Percentiles rank a stretch among this genome's conserved stretches.
Conservation (phyloP, 2,113 vertebrate genomes). For the Podocnemis expansa region DNA sequence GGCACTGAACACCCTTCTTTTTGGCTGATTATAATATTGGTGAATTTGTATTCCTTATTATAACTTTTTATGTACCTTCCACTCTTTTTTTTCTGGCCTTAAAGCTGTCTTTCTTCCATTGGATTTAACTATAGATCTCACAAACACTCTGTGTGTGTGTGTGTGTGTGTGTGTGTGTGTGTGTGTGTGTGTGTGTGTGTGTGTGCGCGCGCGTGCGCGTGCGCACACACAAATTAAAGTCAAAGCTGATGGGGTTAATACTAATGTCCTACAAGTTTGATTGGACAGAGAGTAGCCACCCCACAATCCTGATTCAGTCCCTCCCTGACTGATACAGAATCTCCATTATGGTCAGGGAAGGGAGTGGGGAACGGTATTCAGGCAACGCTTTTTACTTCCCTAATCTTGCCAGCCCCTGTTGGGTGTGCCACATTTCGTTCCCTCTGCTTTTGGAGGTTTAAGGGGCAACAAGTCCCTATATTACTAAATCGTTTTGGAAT, state of each 20-base stretch:
- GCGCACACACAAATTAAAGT: too few relatives aligned
- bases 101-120: not conserved
- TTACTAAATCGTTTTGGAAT: not conserved
- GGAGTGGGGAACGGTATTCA: not conserved
- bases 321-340: not conserved
- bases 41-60: not conserved
- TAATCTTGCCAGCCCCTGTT: too few relatives aligned
- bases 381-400: not conserved
- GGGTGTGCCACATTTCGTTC: not conserved
- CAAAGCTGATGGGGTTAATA: not conserved
- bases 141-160: not conserved
- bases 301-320: not conserved
- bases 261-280: not conserved
- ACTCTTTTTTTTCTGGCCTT: not conserved
- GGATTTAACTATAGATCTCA: not conserved
- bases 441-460: not conserved
- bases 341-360: not conserved
- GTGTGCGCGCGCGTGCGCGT: too few relatives aligned
- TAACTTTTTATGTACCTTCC: not conserved
- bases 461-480: not conserved
- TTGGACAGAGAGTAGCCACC: not conserved
- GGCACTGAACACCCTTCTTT: not conserved
- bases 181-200: not conserved
- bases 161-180: not conserved
- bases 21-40: not conserved